Conservation (phyloP, 2,888 invertebrate species). For the Cataglyphis albicans region DNA sequence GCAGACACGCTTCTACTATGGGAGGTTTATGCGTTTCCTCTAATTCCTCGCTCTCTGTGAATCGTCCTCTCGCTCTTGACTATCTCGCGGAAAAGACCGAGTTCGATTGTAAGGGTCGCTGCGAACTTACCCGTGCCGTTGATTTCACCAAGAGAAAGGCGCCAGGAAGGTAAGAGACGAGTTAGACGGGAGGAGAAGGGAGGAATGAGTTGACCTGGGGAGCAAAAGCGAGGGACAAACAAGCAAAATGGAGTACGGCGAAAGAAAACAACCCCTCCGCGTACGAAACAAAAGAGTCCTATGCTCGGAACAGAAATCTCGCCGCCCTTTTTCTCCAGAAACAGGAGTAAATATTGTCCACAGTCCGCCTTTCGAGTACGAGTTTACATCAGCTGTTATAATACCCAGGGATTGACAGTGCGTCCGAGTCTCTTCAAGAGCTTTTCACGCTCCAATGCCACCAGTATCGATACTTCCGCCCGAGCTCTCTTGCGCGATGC, state of each 20-base stretch:
- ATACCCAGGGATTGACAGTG: conserved; percentile 54
- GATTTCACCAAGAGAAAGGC: conserved; percentile 48
- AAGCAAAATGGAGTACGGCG: conserved; percentile 58
- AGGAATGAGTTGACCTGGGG: not conserved
- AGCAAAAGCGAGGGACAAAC: conserved; percentile 53
- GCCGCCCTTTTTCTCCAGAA: conserved; percentile 59
- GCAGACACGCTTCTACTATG: conserved; percentile 22
- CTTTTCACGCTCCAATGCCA: conserved; percentile 19
- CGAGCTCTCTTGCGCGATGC: conserved; percentile 8
- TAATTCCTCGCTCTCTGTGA: conserved; percentile 64
- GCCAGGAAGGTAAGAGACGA: conserved; percentile 16
- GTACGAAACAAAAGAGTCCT: conserved; percentile 76
- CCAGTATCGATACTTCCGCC: not conserved
- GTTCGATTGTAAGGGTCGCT: conserved; percentile 50
- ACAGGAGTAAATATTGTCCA: conserved; percentile 73
- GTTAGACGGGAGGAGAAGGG: not conserved
- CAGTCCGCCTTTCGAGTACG: conserved; percentile 52
- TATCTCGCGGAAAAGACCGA: not conserved
- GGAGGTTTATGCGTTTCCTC: conserved; percentile 58
- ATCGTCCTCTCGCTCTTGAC: conserved; percentile 14
- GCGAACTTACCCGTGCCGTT: conserved; percentile 34
- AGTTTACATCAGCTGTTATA: conserved; percentile 71
- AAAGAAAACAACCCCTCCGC: conserved; percentile 70
- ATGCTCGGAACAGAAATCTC: conserved; percentile 76
- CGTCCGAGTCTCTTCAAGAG: conserved; percentile 10